Evolutionary conservation across 2,113 vertebrate genomes (phyloP).

Genomic region (Chelonoidis abingdonii): DNA sequence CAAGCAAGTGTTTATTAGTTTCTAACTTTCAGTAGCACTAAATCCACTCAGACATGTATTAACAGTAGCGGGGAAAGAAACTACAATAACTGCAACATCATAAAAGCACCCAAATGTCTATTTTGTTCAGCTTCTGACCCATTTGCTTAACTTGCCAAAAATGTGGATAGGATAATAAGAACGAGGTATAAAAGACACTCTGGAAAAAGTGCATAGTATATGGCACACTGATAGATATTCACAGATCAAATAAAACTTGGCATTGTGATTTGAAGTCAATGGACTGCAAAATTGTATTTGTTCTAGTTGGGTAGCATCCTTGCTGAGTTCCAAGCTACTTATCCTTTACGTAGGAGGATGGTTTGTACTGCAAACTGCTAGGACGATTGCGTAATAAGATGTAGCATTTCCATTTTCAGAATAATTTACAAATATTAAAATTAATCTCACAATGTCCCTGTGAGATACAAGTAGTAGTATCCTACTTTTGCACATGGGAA

Average conservation of each 20-base stretch:
- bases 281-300: constrained; percentile 66
- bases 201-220: background rate
- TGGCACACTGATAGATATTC: constrained; percentile 4
- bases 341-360: background rate
- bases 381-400: background rate
- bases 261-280: constrained; percentile 59
- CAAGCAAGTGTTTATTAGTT: background rate
- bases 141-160: constrained; percentile 17
- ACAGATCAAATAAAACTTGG: constrained; percentile 57
- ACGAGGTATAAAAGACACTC: background rate
- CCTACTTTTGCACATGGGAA: constrained; percentile 25
- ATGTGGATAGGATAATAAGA: background rate
- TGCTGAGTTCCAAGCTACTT: background rate
- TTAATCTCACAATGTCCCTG: background rate
- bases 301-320: constrained; percentile 47
- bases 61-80: background rate
- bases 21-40: background rate
- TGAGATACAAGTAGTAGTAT: background rate
- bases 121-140: constrained; percentile 22
- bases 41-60: background rate
- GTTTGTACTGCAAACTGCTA: background rate
- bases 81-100: background rate
- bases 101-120: background rate
- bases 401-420: background rate
- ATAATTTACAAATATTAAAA: background rate